These are phyloP conservation scores for Onychostoma macrolepis DNA, from an alignment of 2,113 vertebrate genomes.

Conservation along the genomic window DNA sequence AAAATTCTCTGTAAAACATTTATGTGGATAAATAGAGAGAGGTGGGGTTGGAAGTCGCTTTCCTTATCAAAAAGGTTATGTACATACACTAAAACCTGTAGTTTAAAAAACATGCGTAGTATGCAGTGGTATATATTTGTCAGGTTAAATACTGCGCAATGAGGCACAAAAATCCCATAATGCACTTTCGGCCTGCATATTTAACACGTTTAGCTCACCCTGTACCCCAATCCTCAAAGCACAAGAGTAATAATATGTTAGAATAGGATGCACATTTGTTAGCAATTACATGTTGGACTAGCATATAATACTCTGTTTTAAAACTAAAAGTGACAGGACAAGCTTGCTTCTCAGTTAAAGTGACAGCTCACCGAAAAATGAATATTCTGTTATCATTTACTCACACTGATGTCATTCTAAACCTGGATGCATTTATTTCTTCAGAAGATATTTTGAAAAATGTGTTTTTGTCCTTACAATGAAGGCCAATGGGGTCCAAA, in stretches of 20 bases:
- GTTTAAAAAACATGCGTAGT: constrained; percentile 27
- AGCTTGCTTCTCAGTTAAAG: background rate
- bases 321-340: constrained; percentile 18
- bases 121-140: constrained; percentile 33
- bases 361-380: background rate
- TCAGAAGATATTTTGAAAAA: background rate
- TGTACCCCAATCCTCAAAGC: constrained; percentile 28
- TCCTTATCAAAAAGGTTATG: constrained; percentile 13
- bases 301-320: constrained; percentile 3
- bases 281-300: constrained; percentile 1
- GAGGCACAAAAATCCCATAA: constrained; percentile 61
- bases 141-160: constrained; percentile 48
- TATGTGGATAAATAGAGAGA: constrained; percentile 22
- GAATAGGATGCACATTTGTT: constrained; percentile 8
- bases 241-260: constrained; percentile 8
- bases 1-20: constrained; percentile 24
- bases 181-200: constrained; percentile 59
- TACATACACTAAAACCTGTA: constrained; percentile 28
- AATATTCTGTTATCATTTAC: background rate
- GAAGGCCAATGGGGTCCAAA: background rate
- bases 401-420: background rate
- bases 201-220: constrained; percentile 18
- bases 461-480: background rate
- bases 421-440: background rate
- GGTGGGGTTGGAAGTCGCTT: background rate